Evolutionary conservation across 1,140 invertebrate genomes (phyloP).

Genomic region (Trichonephila inaurata): DNA sequence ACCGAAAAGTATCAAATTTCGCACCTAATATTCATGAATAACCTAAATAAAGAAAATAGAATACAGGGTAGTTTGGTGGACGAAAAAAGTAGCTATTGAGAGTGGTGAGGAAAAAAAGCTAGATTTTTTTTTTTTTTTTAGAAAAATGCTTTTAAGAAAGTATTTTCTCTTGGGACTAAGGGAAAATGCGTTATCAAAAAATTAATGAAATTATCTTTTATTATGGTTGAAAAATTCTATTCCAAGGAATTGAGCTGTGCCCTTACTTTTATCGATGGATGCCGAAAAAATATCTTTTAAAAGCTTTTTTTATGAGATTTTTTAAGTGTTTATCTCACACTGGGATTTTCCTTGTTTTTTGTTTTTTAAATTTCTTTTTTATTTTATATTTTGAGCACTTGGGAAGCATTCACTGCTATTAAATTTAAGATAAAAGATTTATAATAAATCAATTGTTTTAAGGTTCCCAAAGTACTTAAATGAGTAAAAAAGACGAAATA

Average conservation of each 20-base stretch:
- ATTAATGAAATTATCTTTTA: slow-evolving; percentile 39
- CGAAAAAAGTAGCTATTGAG: background rate
- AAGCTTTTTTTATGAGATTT: slow-evolving; percentile 11
- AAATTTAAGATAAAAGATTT: slow-evolving; percentile 36
- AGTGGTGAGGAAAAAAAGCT: background rate
- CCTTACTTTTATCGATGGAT: background rate
- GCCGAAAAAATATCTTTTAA: background rate
- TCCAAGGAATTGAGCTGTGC: slow-evolving; percentile 26
- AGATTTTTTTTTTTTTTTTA: background rate
- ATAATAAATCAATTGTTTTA: slow-evolving; percentile 39
- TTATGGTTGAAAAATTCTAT: slow-evolving; percentile 19
- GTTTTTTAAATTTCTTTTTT: background rate
- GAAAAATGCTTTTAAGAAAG: slow-evolving; percentile 26
- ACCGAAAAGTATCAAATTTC: background rate
- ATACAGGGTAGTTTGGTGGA: background rate
- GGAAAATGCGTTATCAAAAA: slow-evolving; percentile 1
- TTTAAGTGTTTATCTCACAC: slow-evolving; percentile 19
- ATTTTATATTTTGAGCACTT: background rate
- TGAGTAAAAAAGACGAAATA: background rate
- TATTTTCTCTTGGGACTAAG: background rate
- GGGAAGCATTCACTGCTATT: slow-evolving; percentile 1
- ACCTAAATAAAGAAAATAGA: background rate
- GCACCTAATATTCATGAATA: background rate
- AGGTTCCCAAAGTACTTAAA: background rate
- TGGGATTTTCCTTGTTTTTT: background rate